Percentiles rank a stretch among this genome's conserved stretches.
phyloP scores from a whole-genome alignment of 2,113 vertebrate species.

The Solea senegalensis region DNA sequence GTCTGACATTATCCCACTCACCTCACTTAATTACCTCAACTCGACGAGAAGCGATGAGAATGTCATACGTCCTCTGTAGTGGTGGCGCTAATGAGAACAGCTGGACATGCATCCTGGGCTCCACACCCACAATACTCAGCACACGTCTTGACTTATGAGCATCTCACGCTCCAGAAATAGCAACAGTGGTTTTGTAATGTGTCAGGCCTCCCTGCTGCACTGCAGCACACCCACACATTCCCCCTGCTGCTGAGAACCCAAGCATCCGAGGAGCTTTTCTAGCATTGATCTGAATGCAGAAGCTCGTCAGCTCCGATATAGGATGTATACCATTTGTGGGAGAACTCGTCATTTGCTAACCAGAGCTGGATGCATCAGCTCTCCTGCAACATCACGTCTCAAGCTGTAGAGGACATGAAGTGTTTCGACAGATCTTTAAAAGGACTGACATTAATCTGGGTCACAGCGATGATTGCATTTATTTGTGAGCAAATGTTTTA shows the following conservation, averaged over 20 bases:
- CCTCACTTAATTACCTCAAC: conserved; percentile 14
- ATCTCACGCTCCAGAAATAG: conserved; percentile 59
- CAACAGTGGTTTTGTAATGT: conserved; percentile 57
- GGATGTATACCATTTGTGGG: conserved; percentile 24
- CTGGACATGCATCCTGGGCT: conserved; percentile 27
- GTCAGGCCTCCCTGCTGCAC: conserved; percentile 65
- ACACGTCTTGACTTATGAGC: conserved; percentile 42
- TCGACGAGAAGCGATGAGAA: conserved; percentile 11
- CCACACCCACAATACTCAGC: conserved; percentile 34
- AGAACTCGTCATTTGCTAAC: not conserved
- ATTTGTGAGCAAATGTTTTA: not conserved
- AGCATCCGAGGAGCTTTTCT: conserved; percentile 35
- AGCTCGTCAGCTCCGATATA: not conserved
- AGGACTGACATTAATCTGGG: not conserved
- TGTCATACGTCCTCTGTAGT: conserved; percentile 27
- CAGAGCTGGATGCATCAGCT: not conserved
- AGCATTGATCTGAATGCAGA: conserved; percentile 48
- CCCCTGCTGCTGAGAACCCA: conserved; percentile 16
- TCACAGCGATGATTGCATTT: not conserved
- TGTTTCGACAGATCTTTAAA: not conserved
- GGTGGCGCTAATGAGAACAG: conserved; percentile 31
- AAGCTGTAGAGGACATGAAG: not conserved
- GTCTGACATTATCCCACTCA: conserved; percentile 18
- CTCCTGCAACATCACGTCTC: not conserved
- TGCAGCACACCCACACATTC: conserved; percentile 70